Conservation (phyloP, 2,797 vertebrate species). For the Anisognathus igniventris region DNA sequence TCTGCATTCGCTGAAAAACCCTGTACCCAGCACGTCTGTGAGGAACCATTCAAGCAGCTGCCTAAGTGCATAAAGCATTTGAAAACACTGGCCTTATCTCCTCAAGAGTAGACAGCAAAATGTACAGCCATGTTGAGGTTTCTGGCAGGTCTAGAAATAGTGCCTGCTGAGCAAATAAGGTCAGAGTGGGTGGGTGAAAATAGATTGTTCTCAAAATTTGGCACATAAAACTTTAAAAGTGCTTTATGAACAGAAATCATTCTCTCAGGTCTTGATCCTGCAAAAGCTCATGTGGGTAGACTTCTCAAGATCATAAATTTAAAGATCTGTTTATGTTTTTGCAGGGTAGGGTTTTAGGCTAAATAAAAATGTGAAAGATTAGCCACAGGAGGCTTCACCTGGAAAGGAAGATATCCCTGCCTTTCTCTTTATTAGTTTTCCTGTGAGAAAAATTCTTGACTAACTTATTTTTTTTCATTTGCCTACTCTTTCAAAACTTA, state of each 20-base stretch:
- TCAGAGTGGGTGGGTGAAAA: constrained; percentile 56
- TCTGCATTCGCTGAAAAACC: constrained; percentile 42
- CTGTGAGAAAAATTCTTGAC: constrained; percentile 3
- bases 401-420: neutral
- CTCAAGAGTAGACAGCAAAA: constrained; percentile 51
- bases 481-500: constrained; percentile 11
- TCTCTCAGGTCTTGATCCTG: constrained; percentile 49
- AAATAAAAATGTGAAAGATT: constrained; percentile 40
- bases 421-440: constrained; percentile 26
- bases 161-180: constrained; percentile 59
- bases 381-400: constrained; percentile 10
- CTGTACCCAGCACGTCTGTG: neutral
- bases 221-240: constrained; percentile 54
- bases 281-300: constrained; percentile 24
- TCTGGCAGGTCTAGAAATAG: constrained; percentile 55
- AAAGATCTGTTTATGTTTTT: constrained; percentile 11
- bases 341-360: neutral
- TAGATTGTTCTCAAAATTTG: constrained; percentile 63
- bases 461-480: constrained; percentile 16
- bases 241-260: constrained; percentile 51
- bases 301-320: constrained; percentile 24
- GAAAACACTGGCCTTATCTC: constrained; percentile 53
- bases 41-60: constrained; percentile 17
- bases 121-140: constrained; percentile 36
- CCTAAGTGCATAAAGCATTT: constrained; percentile 50